These are phyloP conservation scores for Dolichopus griseipennis DNA, from an alignment of 2,888 invertebrate species.

Conservation along the genomic window DNA sequence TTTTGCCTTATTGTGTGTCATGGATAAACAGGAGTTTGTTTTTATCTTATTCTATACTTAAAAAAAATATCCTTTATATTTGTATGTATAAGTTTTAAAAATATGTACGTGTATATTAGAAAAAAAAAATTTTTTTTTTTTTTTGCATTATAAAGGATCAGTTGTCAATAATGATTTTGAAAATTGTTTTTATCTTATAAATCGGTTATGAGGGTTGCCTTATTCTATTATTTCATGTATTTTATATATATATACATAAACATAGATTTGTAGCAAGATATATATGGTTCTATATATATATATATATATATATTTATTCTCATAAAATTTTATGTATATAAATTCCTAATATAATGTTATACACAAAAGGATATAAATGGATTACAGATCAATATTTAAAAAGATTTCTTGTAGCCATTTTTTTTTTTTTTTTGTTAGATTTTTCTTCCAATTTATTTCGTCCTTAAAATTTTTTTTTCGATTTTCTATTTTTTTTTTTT, in stretches of 20 bases:
- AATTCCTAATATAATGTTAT: constrained; percentile 2
- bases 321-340: not conserved
- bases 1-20: no score
- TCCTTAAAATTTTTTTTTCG: no score
- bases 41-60: no score
- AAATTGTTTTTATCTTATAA: constrained; percentile 6
- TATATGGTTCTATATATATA: not conserved
- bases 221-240: not conserved
- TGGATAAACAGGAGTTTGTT: no score
- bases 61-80: no score
- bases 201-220: constrained; percentile 2
- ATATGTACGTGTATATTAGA: no score
- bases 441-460: not conserved
- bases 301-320: not conserved
- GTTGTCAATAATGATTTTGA: constrained; percentile 4
- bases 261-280: not conserved
- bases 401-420: not conserved
- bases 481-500: no score
- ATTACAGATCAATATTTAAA: constrained; percentile 6
- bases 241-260: not conserved
- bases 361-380: constrained; percentile 2
- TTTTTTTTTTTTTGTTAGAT: not conserved
- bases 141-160: not conserved
- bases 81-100: no score
- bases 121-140: not conserved